Conservation (phyloP, 2,113 vertebrate species). For the Kobus ellipsiprymnus region DNA sequence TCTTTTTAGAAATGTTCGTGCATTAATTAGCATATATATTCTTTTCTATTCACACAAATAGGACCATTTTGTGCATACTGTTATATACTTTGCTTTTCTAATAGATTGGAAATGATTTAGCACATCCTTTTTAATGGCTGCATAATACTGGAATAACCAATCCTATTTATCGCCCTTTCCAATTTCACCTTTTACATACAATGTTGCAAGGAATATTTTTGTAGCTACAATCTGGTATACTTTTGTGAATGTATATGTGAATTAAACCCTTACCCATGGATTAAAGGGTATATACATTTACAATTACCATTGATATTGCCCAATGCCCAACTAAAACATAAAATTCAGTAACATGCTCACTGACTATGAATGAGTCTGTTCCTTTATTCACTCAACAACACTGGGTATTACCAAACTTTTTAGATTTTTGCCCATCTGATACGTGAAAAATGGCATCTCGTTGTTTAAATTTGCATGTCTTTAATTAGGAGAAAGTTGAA, state of each 20-base stretch:
- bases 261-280: not conserved
- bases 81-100: not conserved
- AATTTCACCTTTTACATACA: not conserved
- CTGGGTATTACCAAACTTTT: not conserved
- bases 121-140: not conserved
- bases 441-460: not conserved
- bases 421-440: constrained; percentile 8
- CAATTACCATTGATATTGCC: not conserved
- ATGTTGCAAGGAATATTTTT: not conserved
- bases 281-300: not conserved
- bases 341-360: not conserved
- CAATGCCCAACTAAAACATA: not conserved
- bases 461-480: not conserved
- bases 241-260: not conserved
- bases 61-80: not conserved
- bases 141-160: not conserved
- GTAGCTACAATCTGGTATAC: not conserved
- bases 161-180: not conserved
- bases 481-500: constrained; percentile 7
- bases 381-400: not conserved
- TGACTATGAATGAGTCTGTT: not conserved
- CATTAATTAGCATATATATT: not conserved
- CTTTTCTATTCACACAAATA: not conserved
- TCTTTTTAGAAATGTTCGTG: not conserved
- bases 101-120: not conserved